Conservation (phyloP, 2,888 invertebrate species). For the Rotaria magnacalcarata region DNA sequence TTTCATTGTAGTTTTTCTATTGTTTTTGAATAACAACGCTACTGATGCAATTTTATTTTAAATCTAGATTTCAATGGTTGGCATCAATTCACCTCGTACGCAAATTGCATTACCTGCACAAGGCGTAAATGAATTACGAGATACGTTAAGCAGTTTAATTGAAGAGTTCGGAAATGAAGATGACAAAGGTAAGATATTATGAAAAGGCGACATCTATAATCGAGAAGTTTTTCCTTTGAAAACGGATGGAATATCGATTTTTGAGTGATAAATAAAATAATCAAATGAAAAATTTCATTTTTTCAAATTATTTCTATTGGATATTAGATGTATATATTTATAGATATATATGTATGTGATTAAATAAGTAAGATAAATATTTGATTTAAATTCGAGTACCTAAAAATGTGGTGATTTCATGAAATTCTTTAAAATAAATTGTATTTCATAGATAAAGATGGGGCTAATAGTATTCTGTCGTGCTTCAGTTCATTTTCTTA, state of each 20-base stretch:
- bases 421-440: not conserved
- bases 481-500: not conserved
- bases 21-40: too few relatives aligned
- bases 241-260: too few relatives aligned
- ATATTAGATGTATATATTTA: not conserved
- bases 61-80: constrained; percentile 39
- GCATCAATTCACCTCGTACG: constrained; percentile 63
- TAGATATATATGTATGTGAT: too few relatives aligned
- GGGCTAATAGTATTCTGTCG: not conserved
- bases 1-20: not conserved
- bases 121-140: constrained; percentile 97
- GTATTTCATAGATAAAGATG: not conserved
- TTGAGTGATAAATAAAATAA: not conserved
- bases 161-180: constrained; percentile 83
- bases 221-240: too few relatives aligned
- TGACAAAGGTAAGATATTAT: constrained; percentile 60
- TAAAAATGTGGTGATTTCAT: too few relatives aligned
- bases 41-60: not conserved
- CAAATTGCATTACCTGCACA: constrained; percentile 96
- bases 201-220: not conserved
- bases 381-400: too few relatives aligned
- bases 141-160: constrained; percentile 88
- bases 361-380: too few relatives aligned
- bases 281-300: not conserved
- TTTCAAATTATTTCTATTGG: not conserved